Percentiles rank a stretch among this genome's conserved stretches.
Conservation (phyloP, 2,797 vertebrate species). For the Choloepus didactylus region DNA sequence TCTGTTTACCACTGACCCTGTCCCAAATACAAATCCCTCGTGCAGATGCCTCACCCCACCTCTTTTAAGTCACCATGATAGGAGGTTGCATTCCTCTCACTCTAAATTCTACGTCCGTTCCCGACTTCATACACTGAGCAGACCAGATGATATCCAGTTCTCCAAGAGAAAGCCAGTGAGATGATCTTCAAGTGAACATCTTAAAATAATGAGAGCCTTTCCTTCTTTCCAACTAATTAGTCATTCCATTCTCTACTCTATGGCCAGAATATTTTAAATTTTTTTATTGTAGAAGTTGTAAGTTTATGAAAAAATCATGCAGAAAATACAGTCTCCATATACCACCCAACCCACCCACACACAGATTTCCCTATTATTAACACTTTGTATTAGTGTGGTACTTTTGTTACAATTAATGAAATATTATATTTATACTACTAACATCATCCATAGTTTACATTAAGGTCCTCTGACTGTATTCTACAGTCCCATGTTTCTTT, state of each 20-base stretch:
- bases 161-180: background rate
- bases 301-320: too few species aligned
- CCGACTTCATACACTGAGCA: background rate
- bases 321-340: too few species aligned
- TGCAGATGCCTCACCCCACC: too few species aligned
- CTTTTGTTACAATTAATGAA: too few species aligned
- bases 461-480: too few species aligned
- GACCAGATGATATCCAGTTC: background rate
- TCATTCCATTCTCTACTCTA: background rate
- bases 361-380: too few species aligned
- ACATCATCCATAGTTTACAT: too few species aligned
- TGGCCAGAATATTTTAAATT: slow-evolving; percentile 1
- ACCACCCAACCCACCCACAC: too few species aligned
- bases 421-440: too few species aligned
- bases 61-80: background rate
- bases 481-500: too few species aligned
- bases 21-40: background rate
- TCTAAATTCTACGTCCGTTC: background rate
- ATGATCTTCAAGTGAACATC: background rate
- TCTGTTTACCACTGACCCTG: background rate
- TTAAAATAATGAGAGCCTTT: slow-evolving; percentile 34
- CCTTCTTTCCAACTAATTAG: background rate
- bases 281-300: too few species aligned
- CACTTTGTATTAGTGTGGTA: too few species aligned
- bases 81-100: background rate